Evolutionary conservation across 2,797 vertebrate genomes (phyloP).

Genomic region (Pitangus sulphuratus): DNA sequence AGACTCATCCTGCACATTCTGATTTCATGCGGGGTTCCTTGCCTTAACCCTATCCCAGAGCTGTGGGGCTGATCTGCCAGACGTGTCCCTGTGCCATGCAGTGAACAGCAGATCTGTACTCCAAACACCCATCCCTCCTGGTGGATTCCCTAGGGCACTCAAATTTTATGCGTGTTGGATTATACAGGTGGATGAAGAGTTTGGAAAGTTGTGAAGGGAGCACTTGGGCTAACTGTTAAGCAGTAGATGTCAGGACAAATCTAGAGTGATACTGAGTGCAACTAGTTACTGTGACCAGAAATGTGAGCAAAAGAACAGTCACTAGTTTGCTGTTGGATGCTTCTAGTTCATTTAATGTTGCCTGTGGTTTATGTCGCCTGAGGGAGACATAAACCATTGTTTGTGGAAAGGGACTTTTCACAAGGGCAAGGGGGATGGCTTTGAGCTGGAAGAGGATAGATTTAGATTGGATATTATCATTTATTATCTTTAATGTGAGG

Average conservation of each 20-base stretch:
- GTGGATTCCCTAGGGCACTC: background rate
- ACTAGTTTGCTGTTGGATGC: background rate
- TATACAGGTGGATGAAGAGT: background rate
- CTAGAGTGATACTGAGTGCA: background rate
- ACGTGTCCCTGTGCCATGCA: background rate
- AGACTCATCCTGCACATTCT: background rate
- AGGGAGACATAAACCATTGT: background rate
- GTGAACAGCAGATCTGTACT: background rate
- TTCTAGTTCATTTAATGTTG: background rate
- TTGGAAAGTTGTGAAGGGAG: background rate
- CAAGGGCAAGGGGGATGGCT: background rate
- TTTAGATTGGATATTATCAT: background rate
- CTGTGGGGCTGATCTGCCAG: background rate
- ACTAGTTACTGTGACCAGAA: background rate
- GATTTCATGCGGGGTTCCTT: background rate
- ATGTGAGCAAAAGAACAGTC: background rate
- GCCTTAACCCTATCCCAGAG: background rate
- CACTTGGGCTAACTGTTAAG: fast-evolving
- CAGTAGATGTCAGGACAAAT: background rate
- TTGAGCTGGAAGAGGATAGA: background rate
- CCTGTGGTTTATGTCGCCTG: no score
- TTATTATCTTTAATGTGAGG: background rate
- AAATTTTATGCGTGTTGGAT: fast-evolving
- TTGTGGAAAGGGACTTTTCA: background rate
- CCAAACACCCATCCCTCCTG: background rate